Evolutionary conservation across 1,140 invertebrate genomes (phyloP), one percentile per base, ranked within the genome.

Genomic region (Leptinotarsa texana): DNA sequence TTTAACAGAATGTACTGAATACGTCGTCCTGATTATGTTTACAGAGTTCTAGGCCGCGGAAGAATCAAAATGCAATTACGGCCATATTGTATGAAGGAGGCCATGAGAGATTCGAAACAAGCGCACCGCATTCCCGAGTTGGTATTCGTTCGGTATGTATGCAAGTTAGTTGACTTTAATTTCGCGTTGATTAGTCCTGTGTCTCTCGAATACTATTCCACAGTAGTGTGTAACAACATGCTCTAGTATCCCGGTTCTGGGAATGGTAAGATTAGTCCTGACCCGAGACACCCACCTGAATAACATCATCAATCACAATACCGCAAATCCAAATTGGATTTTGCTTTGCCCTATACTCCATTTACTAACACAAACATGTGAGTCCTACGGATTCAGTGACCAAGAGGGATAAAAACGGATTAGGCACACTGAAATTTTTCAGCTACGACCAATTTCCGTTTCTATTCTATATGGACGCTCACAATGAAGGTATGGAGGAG

Each of bases 291-390:
- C 73, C 75, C 73, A 80, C 73, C 76, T 80, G 78, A 80, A 80
- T 79, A 80, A 79, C 78, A 78, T 79, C 78, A 79, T 80, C 78
- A 79, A 80, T 80, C 79, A 80, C 77, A 78, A 77, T 79, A 77
- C 78, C 76, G 66, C 79, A 78, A 76, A 76, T 77, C 78, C 75
- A 79, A 80, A 80, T 80, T 80, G 76, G 80, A 77, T 78, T 79
- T 74, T 79, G 75, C 76, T 79, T 78, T 65, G 69, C 62, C 68
- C n/a, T 33, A 18, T 49, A 57, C 68, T 27, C 68, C 68, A 69
- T 66, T 66, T 24, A 66, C 63, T 24, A 15, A 27, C 63, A 24
- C 22, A 33, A 66, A 66, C 63, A 66, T 66, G 27, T 66, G 51
- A 57, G n/a, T 66, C 24, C n/a, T 24, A 24, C 21, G 63, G 63